phyloP scores from a whole-genome alignment of 2,113 vertebrate species.

The Pristiophorus japonicus region DNA sequence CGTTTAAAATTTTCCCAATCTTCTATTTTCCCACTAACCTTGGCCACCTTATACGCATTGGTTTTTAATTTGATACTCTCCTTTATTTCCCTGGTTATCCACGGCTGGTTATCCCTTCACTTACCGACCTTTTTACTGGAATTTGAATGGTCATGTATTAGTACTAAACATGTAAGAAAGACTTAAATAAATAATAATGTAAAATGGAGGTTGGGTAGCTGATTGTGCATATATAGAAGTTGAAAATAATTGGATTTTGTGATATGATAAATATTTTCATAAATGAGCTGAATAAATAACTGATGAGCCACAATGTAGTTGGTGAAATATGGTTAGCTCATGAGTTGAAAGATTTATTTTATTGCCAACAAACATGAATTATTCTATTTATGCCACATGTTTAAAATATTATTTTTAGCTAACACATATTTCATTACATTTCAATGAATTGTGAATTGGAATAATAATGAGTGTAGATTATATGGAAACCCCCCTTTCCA shows the following conservation, averaged over 20 bases:
- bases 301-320: not conserved
- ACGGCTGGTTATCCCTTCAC: too few relatives aligned
- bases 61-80: too few relatives aligned
- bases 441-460: not conserved
- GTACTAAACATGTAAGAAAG: not conserved
- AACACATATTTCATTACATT: constrained; percentile 6
- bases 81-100: too few relatives aligned
- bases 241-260: constrained; percentile 3
- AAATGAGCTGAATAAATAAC: not conserved
- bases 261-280: constrained; percentile 18
- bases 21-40: too few relatives aligned
- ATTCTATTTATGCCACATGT: not conserved
- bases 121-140: too few relatives aligned
- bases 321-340: not conserved
- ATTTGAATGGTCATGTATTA: not conserved
- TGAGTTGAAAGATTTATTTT: not conserved
- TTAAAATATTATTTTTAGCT: constrained; percentile 7
- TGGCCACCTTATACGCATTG: too few relatives aligned
- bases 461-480: not conserved
- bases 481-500: not conserved
- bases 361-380: constrained; percentile 4
- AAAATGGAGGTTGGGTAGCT: not conserved
- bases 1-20: too few relatives aligned
- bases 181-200: not conserved
- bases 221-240: not conserved